These are phyloP conservation scores for Bombyx mori DNA, from an alignment of 1,140 invertebrate genomes.

Conservation along the genomic window ASM3026992v2 NC_085127.1:10290001-10290500, in stretches of 20 bases:
- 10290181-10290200: slow-evolving; percentile 3
- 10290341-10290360: slow-evolving; percentile 1
- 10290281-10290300: slow-evolving; percentile 60
- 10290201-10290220: slow-evolving; percentile 18
- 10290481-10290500: slow-evolving; percentile 93
- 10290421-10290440: slow-evolving; percentile 98
- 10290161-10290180: too few relatives aligned
- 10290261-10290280: slow-evolving; percentile 69
- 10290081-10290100: slow-evolving; percentile 15
- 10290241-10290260: slow-evolving; percentile 69
- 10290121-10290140: slow-evolving; percentile 35
- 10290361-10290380: slow-evolving; percentile 95
- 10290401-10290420: slow-evolving; percentile 95
- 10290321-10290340: not conserved
- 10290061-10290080: slow-evolving; percentile 41
- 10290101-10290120: slow-evolving; percentile 26
- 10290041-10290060: slow-evolving; percentile 52
- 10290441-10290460: slow-evolving; percentile 97
- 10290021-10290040: slow-evolving; percentile 57
- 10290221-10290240: slow-evolving; percentile 57
- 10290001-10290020: slow-evolving; percentile 59
- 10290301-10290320: slow-evolving; percentile 27
- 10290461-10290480: slow-evolving; percentile 96
- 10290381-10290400: slow-evolving; percentile 96
- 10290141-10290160: too few relatives aligned